Evolutionary conservation across 1,140 invertebrate species (phyloP), one percentile per base, ranked within the genome.

Genomic region (Drosophila sp.): DNA sequence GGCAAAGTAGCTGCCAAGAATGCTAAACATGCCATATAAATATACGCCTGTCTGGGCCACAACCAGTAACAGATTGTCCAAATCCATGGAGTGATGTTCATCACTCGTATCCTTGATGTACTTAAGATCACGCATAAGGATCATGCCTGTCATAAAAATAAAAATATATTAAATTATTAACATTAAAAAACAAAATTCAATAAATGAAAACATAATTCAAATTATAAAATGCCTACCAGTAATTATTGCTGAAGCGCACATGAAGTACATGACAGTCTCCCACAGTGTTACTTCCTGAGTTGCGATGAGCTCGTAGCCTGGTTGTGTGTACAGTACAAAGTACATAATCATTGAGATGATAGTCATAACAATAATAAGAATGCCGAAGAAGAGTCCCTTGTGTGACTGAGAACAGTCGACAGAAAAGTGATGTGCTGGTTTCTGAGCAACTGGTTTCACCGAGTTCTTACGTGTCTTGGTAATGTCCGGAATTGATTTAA

Each of bases 311-410:
- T 95, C 93, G 40, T 95, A 93, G 72, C 94, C 91, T 73, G 94
- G 94, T 80, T 94, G 94, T 51, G 95, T 95, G 61, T 96, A 95
- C 4, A 97, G 93, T 0, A 98, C 97, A 92, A 97, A 98, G 92
- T 98, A 98, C 93, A 98, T 96, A 48, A 97, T 97, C 57, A 97
- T 94, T 14, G 96, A 96, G 63, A 98, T 97, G 25, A 98, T 96
- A 2, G 97, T 97, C 38, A 97, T 92, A 2, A 97, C 97, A 40
- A 97, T 95, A 2, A 97, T 93, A 7, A 98, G 92, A 58, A 98
- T 96, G 7, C 97, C 97, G 51, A 95, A 95, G 90, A 98, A 98
- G 2, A 98, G 93, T 0, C 96, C 96, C 70, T 96, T 94, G 90
- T 97, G 97, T 1, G 97, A 96, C 79, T 96, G 96, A 1, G 97